Evolutionary conservation across 92 coral and sea anemone genomes (phyloP), one percentile per base, ranked within the genome.

Genomic region (Heteractis magnifica): DNA sequence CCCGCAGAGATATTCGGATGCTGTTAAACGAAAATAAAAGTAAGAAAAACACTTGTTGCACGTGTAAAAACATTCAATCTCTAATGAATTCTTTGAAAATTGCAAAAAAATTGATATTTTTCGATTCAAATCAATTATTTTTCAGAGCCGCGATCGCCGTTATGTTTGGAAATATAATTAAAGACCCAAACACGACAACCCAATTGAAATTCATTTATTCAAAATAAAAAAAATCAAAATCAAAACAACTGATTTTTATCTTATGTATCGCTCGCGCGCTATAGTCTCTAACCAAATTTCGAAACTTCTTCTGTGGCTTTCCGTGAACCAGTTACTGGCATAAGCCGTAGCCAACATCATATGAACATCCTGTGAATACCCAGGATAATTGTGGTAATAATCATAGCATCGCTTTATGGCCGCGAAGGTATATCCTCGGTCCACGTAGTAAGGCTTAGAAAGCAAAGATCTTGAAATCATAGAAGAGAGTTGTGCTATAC

Each of bases 291-390:
- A 72, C 99, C 99, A 97, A 26, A 82, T 83, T 51, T 89, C 91
- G 65, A 97, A 86, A 65, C 77, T 90, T 77, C 84, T 83, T 62
- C 94, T 83, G 77, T 94, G 99, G 49, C 77, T 82, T n/a, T 97
- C 99, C 18, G 92, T 90, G 82, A 97, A 92, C 99, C 99, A 97
- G 79, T 88, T 88, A 52, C 97, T 87, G 0, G 99, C 99, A 52
- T 85, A 90, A 0, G 98, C 94, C 4, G 98, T 93, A 16, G 98
- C 99, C 5, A 97, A 83, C 75, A 97, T 94, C 99, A 97, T 94
- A 56, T 94, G 95, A 0, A 97, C 98, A 82, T 97, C 99, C 56
- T 89, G 99, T n/a, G 98, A 94, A 56, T 90, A 97, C 0, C 96
- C 98, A 1, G 99, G 97, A 76, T 84, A 94, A 74, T 88, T 97